Conservation (phyloP, 2,797 vertebrate species). For the Pangasius mekongensis region DNA sequence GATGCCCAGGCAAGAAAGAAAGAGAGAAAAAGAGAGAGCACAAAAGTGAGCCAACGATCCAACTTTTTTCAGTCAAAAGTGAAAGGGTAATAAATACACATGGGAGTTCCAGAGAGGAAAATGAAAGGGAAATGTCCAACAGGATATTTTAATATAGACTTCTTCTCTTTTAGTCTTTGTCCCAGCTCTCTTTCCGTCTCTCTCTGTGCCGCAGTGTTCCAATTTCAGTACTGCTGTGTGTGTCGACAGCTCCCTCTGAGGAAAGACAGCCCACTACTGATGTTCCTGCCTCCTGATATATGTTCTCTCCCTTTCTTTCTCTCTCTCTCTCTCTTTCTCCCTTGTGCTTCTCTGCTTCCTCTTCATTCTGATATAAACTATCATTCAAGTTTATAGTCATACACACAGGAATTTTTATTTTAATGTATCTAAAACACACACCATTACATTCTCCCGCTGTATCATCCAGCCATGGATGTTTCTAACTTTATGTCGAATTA, state of each 20-base stretch:
- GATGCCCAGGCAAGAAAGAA: not conserved
- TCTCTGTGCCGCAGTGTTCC: slow-evolving; percentile 61
- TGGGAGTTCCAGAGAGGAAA: slow-evolving; percentile 48
- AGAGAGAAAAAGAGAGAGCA: slow-evolving; percentile 24
- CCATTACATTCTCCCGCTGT: slow-evolving; percentile 37
- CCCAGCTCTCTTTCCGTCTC: slow-evolving; percentile 29
- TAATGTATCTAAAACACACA: slow-evolving; percentile 11
- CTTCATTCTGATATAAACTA: no score
- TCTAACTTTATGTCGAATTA: slow-evolving; percentile 36
- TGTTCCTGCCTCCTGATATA: slow-evolving; percentile 19
- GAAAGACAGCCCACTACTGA: slow-evolving; percentile 51
- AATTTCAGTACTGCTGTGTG: slow-evolving; percentile 71
- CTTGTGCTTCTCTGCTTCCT: not conserved
- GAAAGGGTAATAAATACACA: slow-evolving; percentile 24
- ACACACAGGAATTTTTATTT: not conserved
- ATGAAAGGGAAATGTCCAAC: slow-evolving; percentile 14
- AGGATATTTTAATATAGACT: slow-evolving; percentile 33
- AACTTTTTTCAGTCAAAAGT: slow-evolving; percentile 1
- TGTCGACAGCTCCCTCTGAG: slow-evolving; percentile 67
- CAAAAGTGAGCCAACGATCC: slow-evolving; percentile 11
- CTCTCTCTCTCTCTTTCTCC: slow-evolving; percentile 19
- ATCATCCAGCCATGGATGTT: not conserved
- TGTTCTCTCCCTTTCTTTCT: slow-evolving; percentile 20
- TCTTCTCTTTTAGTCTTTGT: slow-evolving; percentile 32
- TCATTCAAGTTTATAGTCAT: slow-evolving; percentile 42